Conservation (phyloP, 1,140 invertebrate genomes). For the Habropoda laboriosa region DNA sequence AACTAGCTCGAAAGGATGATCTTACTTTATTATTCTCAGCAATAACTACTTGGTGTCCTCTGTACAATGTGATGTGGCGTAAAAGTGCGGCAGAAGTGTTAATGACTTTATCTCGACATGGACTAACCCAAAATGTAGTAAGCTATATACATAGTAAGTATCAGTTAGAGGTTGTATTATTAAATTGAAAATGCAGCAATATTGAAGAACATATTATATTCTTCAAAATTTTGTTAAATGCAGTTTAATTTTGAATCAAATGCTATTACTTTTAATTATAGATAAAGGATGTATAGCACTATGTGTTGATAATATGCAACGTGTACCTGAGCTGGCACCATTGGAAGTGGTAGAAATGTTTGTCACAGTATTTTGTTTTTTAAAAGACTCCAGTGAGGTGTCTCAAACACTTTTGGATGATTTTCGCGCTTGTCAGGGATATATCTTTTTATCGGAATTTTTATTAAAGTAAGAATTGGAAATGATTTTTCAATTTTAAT, state of each 20-base stretch:
- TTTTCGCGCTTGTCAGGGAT: slow-evolving; percentile 96
- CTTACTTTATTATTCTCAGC: slow-evolving; percentile 97
- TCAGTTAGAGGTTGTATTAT: too few species aligned
- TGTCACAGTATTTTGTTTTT: slow-evolving; percentile 98
- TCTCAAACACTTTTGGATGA: slow-evolving; percentile 97
- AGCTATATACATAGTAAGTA: slow-evolving; percentile 97
- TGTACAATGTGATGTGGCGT: slow-evolving; percentile 96
- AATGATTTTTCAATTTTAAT: slow-evolving; percentile 13
- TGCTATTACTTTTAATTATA: slow-evolving; percentile 80
- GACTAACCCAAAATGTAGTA: slow-evolving; percentile 94
- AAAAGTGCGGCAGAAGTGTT: slow-evolving; percentile 98
- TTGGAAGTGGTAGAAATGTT: slow-evolving; percentile 99
- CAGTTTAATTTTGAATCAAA: not conserved
- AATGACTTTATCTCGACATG: slow-evolving; percentile 97
- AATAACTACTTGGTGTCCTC: slow-evolving; percentile 96
- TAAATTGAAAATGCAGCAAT: too few species aligned
- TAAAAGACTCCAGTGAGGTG: slow-evolving; percentile 99
- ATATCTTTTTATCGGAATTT: slow-evolving; percentile 96
- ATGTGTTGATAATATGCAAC: slow-evolving; percentile 98
- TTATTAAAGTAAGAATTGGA: slow-evolving; percentile 89
- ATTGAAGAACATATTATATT: not conserved
- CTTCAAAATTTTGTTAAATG: not conserved
- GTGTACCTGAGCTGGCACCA: slow-evolving; percentile 94
- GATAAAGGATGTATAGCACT: slow-evolving; percentile 97
- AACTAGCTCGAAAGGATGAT: slow-evolving; percentile 98